Evolutionary conservation across 2,797 vertebrate species (phyloP).

Genomic region (Novumbra hubbsi): DNA sequence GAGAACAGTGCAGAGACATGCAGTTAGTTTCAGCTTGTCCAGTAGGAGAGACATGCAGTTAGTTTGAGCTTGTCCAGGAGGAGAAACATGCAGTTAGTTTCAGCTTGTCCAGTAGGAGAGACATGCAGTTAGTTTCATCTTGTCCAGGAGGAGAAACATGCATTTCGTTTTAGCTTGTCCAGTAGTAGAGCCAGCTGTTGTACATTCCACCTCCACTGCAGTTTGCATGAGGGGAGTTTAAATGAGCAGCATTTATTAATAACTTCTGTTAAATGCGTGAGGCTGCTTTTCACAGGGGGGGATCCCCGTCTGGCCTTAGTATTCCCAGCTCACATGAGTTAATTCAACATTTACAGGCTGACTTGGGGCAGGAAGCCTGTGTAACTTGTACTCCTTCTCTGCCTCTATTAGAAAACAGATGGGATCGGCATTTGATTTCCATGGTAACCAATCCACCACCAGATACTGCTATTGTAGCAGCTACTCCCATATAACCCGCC

Average conservation of each 20-base stretch:
- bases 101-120: not conserved
- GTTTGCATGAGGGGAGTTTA: not conserved
- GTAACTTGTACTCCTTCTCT: no score
- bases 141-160: not conserved
- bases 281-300: not conserved
- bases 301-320: not conserved
- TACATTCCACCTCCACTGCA: not conserved
- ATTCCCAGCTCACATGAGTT: not conserved
- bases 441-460: no score
- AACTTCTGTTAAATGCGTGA: not conserved
- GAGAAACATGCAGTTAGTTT: not conserved
- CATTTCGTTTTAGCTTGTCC: not conserved
- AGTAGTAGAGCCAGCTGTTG: not conserved
- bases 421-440: no score
- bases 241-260: not conserved
- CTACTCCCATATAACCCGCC: no score
- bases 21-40: not conserved
- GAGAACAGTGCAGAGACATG: not conserved
- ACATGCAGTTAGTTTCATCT: not conserved
- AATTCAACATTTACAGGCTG: not conserved
- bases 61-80: no score
- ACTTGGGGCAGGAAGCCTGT: not conserved
- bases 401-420: no score
- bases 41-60: not conserved
- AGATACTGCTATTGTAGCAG: no score